phyloP scores from a whole-genome alignment of 2,797 vertebrate genomes.

The Acipenser oxyrinchus region DNA sequence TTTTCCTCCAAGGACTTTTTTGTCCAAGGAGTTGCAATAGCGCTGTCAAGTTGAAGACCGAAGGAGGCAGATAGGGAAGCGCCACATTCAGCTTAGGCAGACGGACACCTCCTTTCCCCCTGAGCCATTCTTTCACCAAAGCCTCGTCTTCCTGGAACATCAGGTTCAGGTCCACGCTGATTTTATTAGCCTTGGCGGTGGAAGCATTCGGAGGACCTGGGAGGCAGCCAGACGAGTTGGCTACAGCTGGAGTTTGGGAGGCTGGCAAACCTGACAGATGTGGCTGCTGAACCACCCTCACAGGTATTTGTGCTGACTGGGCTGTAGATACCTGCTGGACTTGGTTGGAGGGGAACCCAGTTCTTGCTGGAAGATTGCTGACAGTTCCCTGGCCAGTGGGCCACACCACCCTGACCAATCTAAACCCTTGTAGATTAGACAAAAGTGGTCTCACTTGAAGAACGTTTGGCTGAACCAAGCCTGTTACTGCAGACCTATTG shows the following conservation, averaged over 20 bases:
- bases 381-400: too few species aligned
- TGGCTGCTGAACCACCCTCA: too few species aligned
- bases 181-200: conserved; percentile 19
- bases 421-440: too few species aligned
- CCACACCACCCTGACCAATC: too few species aligned
- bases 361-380: too few species aligned
- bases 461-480: too few species aligned
- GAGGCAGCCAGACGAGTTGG: background rate
- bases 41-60: conserved; percentile 57
- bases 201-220: background rate
- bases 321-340: too few species aligned
- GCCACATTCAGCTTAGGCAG: conserved; percentile 31
- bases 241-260: background rate
- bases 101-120: conserved; percentile 42
- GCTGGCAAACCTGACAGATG: background rate
- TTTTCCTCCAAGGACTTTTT: conserved; percentile 49
- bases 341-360: too few species aligned
- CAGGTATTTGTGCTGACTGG: too few species aligned
- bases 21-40: conserved; percentile 58
- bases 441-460: too few species aligned
- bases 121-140: conserved; percentile 58
- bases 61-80: conserved; percentile 78
- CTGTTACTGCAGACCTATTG: too few species aligned
- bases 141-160: conserved; percentile 54
- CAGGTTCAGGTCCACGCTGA: conserved; percentile 49